Evolutionary conservation across 2,888 invertebrate genomes (phyloP).

Genomic region (Unio pictorum): DNA sequence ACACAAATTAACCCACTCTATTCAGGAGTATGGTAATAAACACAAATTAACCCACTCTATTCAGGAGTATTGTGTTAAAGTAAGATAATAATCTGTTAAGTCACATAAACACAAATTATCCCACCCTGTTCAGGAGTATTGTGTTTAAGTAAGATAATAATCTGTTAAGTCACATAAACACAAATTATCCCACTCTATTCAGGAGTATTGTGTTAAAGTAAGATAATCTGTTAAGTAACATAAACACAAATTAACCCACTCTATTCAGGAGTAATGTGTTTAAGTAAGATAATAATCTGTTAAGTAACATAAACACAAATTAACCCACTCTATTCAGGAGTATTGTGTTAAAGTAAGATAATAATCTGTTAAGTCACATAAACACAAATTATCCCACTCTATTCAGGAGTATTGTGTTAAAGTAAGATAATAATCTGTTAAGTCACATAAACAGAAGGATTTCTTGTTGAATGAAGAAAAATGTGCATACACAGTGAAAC

Average conservation of each 20-base stretch:
- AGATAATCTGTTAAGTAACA: constrained; percentile 21
- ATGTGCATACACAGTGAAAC: too few relatives aligned
- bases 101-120: constrained; percentile 76
- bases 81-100: constrained; percentile 33
- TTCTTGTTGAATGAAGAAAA: too few relatives aligned
- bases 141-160: constrained; percentile 63
- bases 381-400: constrained; percentile 80
- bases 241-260: constrained; percentile 79
- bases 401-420: constrained; percentile 78
- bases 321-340: constrained; percentile 79
- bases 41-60: constrained; percentile 80
- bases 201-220: constrained; percentile 76
- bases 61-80: constrained; percentile 76
- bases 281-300: constrained; percentile 45
- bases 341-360: constrained; percentile 73
- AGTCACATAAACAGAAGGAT: too few relatives aligned
- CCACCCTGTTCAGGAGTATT: constrained; percentile 80
- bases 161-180: constrained; percentile 71
- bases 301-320: constrained; percentile 75
- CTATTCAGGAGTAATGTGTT: constrained; percentile 78
- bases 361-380: constrained; percentile 29
- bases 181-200: constrained; percentile 79
- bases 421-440: constrained; percentile 40
- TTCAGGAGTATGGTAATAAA: constrained; percentile 78
- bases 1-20: constrained; percentile 80